phyloP scores from a whole-genome alignment of 2,888 invertebrate species.

The Hemithea aestivaria region DNA sequence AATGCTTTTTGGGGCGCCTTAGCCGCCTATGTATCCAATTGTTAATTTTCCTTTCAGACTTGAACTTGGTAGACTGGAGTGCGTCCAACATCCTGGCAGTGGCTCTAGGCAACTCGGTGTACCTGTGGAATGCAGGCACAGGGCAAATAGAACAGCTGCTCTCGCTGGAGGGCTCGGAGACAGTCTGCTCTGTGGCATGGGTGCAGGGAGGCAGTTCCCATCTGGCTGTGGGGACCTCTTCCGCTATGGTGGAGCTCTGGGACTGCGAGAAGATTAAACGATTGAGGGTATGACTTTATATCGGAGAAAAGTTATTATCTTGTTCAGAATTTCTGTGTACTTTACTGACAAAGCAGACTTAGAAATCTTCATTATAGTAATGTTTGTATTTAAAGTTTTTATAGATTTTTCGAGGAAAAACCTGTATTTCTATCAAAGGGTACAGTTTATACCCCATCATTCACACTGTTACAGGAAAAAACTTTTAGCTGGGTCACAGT shows the following conservation, averaged over 20 bases:
- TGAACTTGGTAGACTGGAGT: slow-evolving; percentile 98
- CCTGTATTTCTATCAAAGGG: no score
- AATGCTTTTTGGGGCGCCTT: no score
- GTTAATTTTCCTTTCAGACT: slow-evolving; percentile 77
- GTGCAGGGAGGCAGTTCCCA: slow-evolving; percentile 90
- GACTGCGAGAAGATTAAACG: slow-evolving; percentile 89
- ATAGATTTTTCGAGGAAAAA: no score
- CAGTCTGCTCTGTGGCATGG: slow-evolving; percentile 93
- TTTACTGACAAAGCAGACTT: no score
- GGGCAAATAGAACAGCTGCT: slow-evolving; percentile 93
- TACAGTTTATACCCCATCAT: no score
- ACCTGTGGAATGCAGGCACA: slow-evolving; percentile 94
- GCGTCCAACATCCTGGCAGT: slow-evolving; percentile 94
- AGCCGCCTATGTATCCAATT: no score
- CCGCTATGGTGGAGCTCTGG: slow-evolving; percentile 94
- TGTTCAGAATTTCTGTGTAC: no score
- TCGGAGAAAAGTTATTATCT: slow-evolving; percentile 8
- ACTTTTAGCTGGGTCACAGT: no score
- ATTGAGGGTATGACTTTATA: slow-evolving; percentile 77
- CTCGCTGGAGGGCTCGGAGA: slow-evolving; percentile 88
- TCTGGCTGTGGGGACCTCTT: slow-evolving; percentile 92
- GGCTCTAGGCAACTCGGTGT: slow-evolving; percentile 90
- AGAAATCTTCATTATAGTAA: no score
- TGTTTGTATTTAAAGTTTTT: no score
- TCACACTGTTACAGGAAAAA: no score